Evolutionary conservation across 2,113 vertebrate species (phyloP), one percentile per base, ranked within the genome.

Genomic region (Thamnophis sirtalis): DNA sequence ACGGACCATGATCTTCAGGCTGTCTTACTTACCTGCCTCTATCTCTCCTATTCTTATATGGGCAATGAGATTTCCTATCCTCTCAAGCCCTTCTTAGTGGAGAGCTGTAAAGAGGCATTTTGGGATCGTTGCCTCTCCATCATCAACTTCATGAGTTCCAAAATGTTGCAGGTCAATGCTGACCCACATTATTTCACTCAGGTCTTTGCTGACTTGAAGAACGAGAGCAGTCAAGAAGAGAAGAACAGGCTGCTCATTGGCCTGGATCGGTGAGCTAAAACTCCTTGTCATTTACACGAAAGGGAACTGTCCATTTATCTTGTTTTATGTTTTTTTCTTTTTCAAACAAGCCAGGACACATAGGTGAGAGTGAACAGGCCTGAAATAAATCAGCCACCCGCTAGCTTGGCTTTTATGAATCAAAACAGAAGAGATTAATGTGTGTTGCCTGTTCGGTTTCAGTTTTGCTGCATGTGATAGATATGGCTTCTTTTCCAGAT

Each of bases 141-240:
- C 96, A 99, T 99, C 97, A 98, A 98, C 97, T 97, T 99, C 97
- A 99, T 99, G 99, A 99, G 99, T 94, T 96, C 98, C 94, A 99
- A 99, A 98, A 99, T 99, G 99, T 98, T 99, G 93, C 98, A 99
- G 98, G 99, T 99, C 98, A 99, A 99, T 93, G 99, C 99, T 0
- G 99, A 99, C 97, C 98, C 99, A 5, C 99, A 99, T 96, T 99
- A 98, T 97, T 99, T 99, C 98, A 99, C 99, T 89, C 99, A 99
- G 98, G 98, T 99, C 96, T 99, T 99, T 86, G 98, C 99, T 1
- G 99, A 99, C 97, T 98, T 99, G 95, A 99, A 99, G 98, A 98
- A 98, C 26, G 99, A 99, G 96, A 98, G 98, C 85, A 98, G 98
- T 96, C 98, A 98, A 96, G 99, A 99, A 96, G 99, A 99, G 97